Evolutionary conservation across 37 sponge, comb jelly and placozoan species (phyloP).

Genomic region (Diacarnus erythraeanus): DNA sequence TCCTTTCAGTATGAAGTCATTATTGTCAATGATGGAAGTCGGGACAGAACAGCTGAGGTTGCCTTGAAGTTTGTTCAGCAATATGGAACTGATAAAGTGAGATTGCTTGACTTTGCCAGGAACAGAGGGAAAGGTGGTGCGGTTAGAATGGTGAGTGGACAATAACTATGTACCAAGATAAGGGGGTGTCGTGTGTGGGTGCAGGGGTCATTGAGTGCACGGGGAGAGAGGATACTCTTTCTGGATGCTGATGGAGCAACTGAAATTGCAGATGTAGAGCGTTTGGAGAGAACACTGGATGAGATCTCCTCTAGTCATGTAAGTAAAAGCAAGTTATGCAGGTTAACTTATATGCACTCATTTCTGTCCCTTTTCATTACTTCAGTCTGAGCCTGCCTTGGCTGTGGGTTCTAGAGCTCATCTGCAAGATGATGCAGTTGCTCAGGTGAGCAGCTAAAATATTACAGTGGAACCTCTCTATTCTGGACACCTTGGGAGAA

Average conservation of each 20-base stretch:
- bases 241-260: constrained; percentile 99
- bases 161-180: background rate
- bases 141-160: constrained; percentile 79
- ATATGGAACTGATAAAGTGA: constrained; percentile 82
- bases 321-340: background rate
- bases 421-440: constrained; percentile 93
- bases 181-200: background rate
- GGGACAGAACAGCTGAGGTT: constrained; percentile 85
- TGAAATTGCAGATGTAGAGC: constrained; percentile 73
- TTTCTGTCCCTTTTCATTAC: background rate
- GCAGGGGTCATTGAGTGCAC: constrained; percentile 91
- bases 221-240: constrained; percentile 83
- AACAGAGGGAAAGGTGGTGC: constrained; percentile 99
- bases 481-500: no score
- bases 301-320: constrained; percentile 45
- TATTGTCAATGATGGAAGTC: constrained; percentile 97
- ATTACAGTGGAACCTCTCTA: no score
- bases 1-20: constrained; percentile 59
- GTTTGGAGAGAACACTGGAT: constrained; percentile 74
- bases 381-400: constrained; percentile 61
- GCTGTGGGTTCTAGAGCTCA: constrained; percentile 96
- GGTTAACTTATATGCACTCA: background rate
- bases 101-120: constrained; percentile 79
- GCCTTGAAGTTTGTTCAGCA: constrained; percentile 74
- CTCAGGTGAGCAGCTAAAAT: constrained; percentile 55